Percentiles rank a stretch among this genome's conserved stretches.
Conservation (phyloP, 1,140 invertebrate species). For the Zaprionus inermis region DNA sequence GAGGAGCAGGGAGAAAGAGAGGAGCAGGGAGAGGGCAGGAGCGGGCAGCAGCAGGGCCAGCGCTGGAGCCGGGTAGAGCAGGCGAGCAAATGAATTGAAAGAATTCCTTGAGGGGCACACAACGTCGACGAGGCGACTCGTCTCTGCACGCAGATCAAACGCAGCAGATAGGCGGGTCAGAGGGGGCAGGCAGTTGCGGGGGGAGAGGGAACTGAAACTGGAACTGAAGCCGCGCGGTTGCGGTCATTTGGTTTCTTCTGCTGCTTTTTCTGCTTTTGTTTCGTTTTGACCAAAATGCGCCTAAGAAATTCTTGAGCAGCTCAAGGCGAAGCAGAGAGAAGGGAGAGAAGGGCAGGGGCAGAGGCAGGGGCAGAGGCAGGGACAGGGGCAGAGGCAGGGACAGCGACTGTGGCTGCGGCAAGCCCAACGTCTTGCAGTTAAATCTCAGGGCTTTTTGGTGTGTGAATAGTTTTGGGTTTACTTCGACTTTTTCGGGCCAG, state of each 20-base stretch:
- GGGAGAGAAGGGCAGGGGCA: neutral
- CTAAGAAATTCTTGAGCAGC: conserved; percentile 67
- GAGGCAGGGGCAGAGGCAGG: neutral
- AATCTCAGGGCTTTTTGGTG: conserved; percentile 16
- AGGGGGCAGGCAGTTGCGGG: neutral
- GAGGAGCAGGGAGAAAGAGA: conserved; percentile 4
- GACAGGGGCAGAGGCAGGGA: neutral
- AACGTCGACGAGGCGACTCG: conserved; percentile 54
- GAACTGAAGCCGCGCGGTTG: conserved; percentile 3
- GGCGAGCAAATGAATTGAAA: conserved; percentile 75
- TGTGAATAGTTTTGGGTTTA: conserved; percentile 59
- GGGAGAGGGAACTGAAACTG: conserved; percentile 6
- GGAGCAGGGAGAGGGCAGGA: neutral
- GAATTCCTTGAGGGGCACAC: conserved; percentile 74
- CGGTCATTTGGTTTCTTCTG: conserved; percentile 25
- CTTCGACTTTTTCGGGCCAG: conserved; percentile 23
- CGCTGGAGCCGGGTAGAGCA: neutral
- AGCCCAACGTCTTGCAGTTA: neutral
- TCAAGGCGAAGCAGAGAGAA: neutral
- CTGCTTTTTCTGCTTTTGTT: neutral
- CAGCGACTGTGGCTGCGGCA: no score
- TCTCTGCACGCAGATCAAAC: conserved; percentile 65
- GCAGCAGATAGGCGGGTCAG: conserved; percentile 55
- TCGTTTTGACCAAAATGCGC: conserved; percentile 48
- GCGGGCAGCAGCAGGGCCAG: neutral